Base-by-base conservation (phyloP, 2,888 invertebrate species). In the Meghimatium bilineatum region DNA sequence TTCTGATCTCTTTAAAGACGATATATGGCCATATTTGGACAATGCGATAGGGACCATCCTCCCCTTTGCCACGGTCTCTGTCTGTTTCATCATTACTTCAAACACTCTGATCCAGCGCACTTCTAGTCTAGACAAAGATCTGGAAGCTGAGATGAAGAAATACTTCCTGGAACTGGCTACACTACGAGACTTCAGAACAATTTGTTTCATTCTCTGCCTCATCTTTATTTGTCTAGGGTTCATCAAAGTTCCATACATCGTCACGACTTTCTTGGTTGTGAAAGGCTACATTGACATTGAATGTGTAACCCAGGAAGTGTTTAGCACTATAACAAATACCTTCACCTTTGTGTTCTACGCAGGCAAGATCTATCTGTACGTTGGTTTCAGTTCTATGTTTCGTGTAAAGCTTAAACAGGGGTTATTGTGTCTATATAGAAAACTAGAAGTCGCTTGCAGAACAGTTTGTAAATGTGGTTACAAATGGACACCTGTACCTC, bases 1-100 rank as follows among this genome's bases (percentile, higher is more conserved):
- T 38, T 89, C 91, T 0, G 85, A 89, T 69, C 84, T 87, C 34
- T 92, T 92, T 85, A 87, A 90, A 6, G 87, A 90, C 36, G 85
- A 88, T 69, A 90, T 91, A 63, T 91, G 91, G 91, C 92, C 92
- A 38, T 81, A 89, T 29, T 87, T 93, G 20, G 89, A 91, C 82
- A 88, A 91, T 34, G 71, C 90, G 8, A 86, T 92, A 17, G 87
- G 87, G 63, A 89, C 91, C 69, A 52, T 91, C 23, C 83, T 92
- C 12, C 93, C 93, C 3, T 86, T 90, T 26, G 80, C 90, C 34
- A 84, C 89, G 49, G 88, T 91, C 49, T 72, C 87, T 29, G 75
- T 87, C n/a, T 89, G 88, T 76, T 87, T 92, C 71, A 87, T 89
- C 72, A 79, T 88, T 2, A 80, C 85, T 17, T 71, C 78, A 36